Conservation (phyloP, 2,797 vertebrate species). For the Squalus acanthias region DNA sequence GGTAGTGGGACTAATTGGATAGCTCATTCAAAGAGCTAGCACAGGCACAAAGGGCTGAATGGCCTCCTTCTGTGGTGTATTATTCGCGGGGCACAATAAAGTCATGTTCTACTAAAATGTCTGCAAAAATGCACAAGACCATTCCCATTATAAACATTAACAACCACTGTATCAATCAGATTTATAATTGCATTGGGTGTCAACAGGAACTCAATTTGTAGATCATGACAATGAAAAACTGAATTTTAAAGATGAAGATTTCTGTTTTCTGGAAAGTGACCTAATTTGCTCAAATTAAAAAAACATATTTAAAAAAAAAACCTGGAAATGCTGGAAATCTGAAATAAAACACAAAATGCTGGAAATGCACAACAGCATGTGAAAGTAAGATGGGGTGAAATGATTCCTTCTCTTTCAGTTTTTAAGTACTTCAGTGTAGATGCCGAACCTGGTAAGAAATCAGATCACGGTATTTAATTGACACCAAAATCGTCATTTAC, state of each 20-base stretch:
- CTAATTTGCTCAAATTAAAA: neutral
- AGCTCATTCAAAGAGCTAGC: neutral
- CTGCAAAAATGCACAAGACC: neutral
- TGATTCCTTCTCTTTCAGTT: neutral
- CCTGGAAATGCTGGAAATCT: neutral
- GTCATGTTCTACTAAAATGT: neutral
- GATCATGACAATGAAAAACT: neutral
- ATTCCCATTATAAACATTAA: neutral
- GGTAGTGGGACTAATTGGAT: no score
- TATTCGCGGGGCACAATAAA: neutral
- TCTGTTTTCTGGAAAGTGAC: neutral
- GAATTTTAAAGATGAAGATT: neutral
- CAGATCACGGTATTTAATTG: constrained; percentile 56
- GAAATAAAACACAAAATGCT: neutral
- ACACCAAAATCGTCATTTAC: constrained; percentile 69
- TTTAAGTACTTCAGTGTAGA: constrained; percentile 14
- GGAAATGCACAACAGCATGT: neutral
- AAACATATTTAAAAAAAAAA: no score
- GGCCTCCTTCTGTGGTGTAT: neutral
- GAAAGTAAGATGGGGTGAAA: neutral
- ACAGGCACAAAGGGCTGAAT: neutral
- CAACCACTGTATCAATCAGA: neutral
- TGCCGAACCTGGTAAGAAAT: constrained; percentile 44
- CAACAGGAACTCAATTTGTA: neutral
- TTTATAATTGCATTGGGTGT: neutral